These are phyloP conservation scores for Turnix velox DNA, from an alignment of 2,113 vertebrate genomes.

Conservation along the genomic window DNA sequence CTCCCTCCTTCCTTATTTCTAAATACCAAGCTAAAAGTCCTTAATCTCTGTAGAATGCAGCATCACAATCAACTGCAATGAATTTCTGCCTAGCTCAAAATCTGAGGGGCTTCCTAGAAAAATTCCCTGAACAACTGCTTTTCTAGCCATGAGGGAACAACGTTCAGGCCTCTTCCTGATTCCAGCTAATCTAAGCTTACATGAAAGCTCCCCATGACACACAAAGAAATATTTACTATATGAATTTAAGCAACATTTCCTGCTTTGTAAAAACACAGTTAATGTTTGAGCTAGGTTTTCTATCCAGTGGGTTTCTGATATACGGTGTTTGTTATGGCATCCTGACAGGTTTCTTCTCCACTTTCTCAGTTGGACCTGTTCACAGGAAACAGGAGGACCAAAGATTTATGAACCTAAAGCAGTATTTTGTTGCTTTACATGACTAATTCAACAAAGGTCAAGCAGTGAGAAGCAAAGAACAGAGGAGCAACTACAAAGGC, in stretches of 20 bases:
- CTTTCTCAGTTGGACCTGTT: constrained; percentile 56
- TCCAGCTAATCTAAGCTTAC: neutral
- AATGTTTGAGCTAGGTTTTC: constrained; percentile 34
- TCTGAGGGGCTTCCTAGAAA: neutral
- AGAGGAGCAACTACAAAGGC: neutral
- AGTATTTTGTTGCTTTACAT: constrained; percentile 23
- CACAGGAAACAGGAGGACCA: neutral
- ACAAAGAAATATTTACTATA: constrained; percentile 58
- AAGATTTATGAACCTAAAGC: constrained; percentile 18
- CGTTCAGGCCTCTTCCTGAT: neutral
- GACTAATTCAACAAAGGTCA: constrained; percentile 31
- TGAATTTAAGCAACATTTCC: constrained; percentile 13
- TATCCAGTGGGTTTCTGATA: constrained; percentile 37
- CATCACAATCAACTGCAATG: neutral
- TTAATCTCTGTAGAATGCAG: neutral
- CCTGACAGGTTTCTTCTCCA: constrained; percentile 54
- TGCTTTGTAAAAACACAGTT: constrained; percentile 43
- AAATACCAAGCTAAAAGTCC: neutral
- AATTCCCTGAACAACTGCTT: neutral
- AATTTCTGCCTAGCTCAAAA: neutral
- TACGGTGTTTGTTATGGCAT: constrained; percentile 54
- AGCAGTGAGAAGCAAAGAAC: constrained; percentile 6
- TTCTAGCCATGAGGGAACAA: neutral
- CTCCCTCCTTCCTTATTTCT: neutral
- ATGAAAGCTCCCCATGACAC: constrained; percentile 18